Conservation (phyloP, 2,888 invertebrate genomes). For the Heliconius ethilla region DNA sequence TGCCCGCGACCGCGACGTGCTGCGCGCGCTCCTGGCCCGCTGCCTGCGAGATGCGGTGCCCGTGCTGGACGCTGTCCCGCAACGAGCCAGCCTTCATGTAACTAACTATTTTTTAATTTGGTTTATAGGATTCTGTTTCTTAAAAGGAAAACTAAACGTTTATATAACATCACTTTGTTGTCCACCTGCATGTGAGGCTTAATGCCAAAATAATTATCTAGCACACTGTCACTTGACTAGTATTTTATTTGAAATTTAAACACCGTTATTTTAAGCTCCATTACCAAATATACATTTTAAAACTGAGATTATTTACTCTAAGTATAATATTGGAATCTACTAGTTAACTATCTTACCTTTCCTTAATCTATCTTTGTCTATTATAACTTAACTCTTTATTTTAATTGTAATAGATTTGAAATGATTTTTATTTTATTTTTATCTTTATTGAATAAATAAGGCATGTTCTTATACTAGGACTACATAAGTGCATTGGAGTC, state of each 20-base stretch:
- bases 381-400: neutral
- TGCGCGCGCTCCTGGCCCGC: conserved; percentile 52
- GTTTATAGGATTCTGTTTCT: neutral
- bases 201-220: too few species aligned
- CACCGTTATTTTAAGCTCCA: too few species aligned
- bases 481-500: conserved; percentile 84
- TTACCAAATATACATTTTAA: too few species aligned
- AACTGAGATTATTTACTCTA: too few species aligned
- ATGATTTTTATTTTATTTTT: neutral
- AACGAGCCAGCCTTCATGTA: conserved; percentile 54
- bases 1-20: conserved; percentile 56
- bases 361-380: neutral
- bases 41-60: conserved; percentile 49
- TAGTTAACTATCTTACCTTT: too few species aligned
- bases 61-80: conserved; percentile 53
- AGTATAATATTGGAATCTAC: too few species aligned
- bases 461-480: conserved; percentile 75
- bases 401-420: neutral
- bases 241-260: too few species aligned
- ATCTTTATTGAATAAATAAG: neutral
- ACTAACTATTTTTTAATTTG: neutral
- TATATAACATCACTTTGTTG: too few species aligned
- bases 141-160: too few species aligned
- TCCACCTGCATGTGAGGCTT: too few species aligned
- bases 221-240: too few species aligned